Percentiles rank a stretch among this genome's conserved stretches.
phyloP scores from a whole-genome alignment of 2,113 vertebrate species.

The Toxotes jaculatrix region DNA sequence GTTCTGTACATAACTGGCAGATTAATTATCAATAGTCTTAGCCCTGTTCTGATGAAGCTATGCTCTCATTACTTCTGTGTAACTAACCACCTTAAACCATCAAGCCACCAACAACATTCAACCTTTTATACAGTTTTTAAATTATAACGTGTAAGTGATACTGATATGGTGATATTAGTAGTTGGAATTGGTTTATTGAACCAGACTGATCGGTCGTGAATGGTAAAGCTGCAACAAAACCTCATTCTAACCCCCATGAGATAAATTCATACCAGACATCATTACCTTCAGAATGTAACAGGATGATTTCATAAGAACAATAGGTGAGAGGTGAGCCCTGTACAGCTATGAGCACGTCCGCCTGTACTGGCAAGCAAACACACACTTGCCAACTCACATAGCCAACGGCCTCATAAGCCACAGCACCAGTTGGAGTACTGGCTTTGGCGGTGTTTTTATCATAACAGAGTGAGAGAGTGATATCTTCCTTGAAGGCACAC shows the following conservation, averaged over 20 bases:
- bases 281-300: neutral
- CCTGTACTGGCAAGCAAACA: slow-evolving; percentile 11
- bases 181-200: neutral
- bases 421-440: neutral
- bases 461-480: too few species aligned
- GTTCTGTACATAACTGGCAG: too few species aligned
- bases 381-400: neutral
- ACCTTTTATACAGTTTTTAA: neutral
- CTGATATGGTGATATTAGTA: neutral
- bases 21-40: too few species aligned
- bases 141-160: neutral
- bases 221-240: neutral
- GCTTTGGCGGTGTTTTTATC: neutral
- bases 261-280: neutral
- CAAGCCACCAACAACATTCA: neutral
- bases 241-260: neutral
- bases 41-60: neutral
- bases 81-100: neutral
- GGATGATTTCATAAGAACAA: neutral
- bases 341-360: neutral
- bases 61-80: neutral
- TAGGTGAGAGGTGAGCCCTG: neutral
- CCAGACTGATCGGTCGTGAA: neutral
- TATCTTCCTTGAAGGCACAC: too few species aligned
- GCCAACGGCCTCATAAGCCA: neutral